These are phyloP conservation scores for Macropis europaea DNA, from an alignment of 2,888 invertebrate genomes.

Conservation along the genomic window DNA sequence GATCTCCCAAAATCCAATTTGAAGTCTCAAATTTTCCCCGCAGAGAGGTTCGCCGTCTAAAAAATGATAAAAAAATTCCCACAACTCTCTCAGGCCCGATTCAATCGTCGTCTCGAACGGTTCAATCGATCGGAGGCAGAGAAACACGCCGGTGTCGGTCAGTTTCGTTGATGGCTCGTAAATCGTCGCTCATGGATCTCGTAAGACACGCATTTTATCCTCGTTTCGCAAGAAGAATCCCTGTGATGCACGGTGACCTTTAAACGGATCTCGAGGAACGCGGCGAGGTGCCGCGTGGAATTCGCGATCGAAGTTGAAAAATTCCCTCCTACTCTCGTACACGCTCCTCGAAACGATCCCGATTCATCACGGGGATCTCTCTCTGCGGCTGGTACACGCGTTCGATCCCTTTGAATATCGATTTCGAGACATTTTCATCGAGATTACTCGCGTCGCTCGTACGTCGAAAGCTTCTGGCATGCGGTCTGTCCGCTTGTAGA, in stretches of 20 bases:
- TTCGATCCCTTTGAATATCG: neutral
- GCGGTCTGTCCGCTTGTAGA: constrained; percentile 5
- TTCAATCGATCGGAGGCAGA: too few species aligned
- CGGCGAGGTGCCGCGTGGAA: constrained; percentile 18
- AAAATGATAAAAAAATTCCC: too few species aligned
- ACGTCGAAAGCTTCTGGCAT: constrained; percentile 11
- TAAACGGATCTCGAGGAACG: constrained; percentile 1
- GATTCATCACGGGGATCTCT: too few species aligned
- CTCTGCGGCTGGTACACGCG: neutral
- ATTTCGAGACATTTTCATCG: constrained; percentile 22
- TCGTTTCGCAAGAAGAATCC: constrained; percentile 18
- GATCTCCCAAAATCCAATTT: too few species aligned
- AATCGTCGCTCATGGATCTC: too few species aligned
- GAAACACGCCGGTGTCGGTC: neutral
- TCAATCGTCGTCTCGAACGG: too few species aligned
- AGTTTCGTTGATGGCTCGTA: constrained; percentile 8
- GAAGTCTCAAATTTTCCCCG: too few species aligned
- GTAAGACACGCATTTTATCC: too few species aligned
- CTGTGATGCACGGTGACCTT: constrained; percentile 3
- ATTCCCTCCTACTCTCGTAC: neutral
- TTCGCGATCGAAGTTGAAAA: constrained; percentile 4
- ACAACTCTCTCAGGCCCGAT: too few species aligned
- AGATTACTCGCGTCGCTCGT: too few species aligned
- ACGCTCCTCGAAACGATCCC: neutral
- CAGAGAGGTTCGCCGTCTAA: too few species aligned